Percentiles rank a stretch among this genome's conserved stretches.
Evolutionary conservation across 2,797 vertebrate species (phyloP).

Genomic region (Tapera naevia): DNA sequence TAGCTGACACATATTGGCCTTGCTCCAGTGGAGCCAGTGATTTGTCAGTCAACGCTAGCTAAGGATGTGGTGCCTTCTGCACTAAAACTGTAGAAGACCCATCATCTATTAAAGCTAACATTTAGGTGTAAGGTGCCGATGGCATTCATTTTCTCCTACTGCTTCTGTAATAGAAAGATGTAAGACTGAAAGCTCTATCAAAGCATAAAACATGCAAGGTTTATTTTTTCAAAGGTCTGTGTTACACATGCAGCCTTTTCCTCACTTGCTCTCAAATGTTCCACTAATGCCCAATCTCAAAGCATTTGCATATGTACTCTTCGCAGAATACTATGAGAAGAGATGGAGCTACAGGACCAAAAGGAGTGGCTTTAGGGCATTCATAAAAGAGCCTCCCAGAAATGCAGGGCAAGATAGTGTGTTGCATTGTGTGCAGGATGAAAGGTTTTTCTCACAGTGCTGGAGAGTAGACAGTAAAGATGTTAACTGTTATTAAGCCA

Average conservation of each 20-base stretch:
- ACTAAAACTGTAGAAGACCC: neutral
- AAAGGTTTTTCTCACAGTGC: neutral
- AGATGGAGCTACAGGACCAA: neutral
- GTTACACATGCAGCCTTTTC: neutral
- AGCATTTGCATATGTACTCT: neutral
- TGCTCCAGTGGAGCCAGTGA: neutral
- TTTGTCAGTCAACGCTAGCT: conserved; percentile 17
- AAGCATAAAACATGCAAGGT: neutral
- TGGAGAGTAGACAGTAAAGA: neutral
- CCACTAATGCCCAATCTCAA: neutral
- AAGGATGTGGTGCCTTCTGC: conserved; percentile 20
- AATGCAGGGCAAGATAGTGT: neutral
- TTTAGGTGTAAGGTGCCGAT: conserved; percentile 9
- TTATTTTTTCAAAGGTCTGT: neutral
- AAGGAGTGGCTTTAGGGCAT: neutral
- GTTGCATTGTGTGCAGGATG: neutral
- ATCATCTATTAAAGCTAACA: neutral
- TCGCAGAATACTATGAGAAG: neutral
- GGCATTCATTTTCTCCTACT: neutral
- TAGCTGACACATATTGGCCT: neutral
- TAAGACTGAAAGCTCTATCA: neutral
- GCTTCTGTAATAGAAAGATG: neutral
- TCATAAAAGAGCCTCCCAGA: neutral
- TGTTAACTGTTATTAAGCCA: neutral
- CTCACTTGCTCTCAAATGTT: neutral